Evolutionary conservation across 2,797 vertebrate genomes (phyloP).

Genomic region (Bufotes viridis): DNA sequence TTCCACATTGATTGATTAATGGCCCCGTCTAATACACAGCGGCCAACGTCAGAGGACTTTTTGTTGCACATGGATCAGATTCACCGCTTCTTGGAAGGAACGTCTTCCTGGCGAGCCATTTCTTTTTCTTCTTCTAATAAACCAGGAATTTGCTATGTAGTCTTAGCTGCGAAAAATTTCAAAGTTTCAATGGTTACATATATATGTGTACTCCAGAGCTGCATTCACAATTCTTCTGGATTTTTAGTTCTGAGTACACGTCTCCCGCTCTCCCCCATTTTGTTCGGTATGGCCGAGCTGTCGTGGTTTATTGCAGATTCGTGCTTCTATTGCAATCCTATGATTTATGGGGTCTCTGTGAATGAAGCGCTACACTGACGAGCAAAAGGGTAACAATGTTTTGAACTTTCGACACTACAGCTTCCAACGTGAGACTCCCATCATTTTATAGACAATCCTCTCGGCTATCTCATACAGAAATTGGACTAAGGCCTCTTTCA

Average conservation of each 20-base stretch:
- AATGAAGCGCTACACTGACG: neutral
- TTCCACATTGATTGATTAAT: constrained; percentile 15
- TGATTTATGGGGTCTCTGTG: neutral
- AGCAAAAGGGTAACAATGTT: too few species aligned
- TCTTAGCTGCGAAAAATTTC: neutral
- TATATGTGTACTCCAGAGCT: neutral
- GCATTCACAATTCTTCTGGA: neutral
- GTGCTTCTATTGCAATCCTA: too few species aligned
- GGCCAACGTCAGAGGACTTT: neutral
- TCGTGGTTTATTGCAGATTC: too few species aligned
- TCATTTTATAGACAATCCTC: too few species aligned
- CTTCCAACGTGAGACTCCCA: too few species aligned
- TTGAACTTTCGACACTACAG: too few species aligned
- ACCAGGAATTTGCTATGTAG: neutral
- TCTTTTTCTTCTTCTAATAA: neutral
- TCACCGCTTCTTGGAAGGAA: neutral
- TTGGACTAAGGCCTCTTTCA: too few species aligned
- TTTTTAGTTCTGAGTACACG: neutral
- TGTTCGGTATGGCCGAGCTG: neutral
- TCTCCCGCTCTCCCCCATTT: neutral
- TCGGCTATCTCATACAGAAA: too few species aligned
- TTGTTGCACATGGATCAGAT: neutral
- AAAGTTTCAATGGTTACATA: neutral
- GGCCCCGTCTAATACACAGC: neutral
- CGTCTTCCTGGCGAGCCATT: neutral